phyloP scores from a whole-genome alignment of 2,113 vertebrate genomes.

The Myotis yumanensis region DNA sequence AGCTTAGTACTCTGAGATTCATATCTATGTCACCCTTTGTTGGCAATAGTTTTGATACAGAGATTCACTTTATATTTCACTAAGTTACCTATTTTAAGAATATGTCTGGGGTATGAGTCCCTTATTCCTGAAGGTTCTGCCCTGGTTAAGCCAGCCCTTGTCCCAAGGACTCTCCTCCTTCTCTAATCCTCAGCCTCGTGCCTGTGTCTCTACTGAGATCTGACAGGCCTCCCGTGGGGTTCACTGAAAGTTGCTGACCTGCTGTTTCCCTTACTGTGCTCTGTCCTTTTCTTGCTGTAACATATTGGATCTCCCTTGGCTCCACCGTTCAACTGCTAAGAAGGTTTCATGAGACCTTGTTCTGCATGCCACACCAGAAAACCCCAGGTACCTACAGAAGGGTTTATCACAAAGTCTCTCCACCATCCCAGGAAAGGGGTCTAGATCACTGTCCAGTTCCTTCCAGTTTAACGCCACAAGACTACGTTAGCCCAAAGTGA shows the following conservation, averaged over 20 bases:
- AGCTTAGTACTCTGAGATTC: background rate
- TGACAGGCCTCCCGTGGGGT: no score
- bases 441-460: background rate
- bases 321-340: background rate
- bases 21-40: background rate
- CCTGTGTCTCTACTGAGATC: background rate
- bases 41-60: background rate
- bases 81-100: background rate
- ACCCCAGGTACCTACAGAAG: background rate
- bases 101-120: background rate
- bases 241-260: background rate
- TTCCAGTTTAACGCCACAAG: background rate
- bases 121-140: background rate
- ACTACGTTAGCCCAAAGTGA: background rate
- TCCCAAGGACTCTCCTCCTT: background rate
- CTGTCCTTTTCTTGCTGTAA: background rate
- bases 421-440: background rate
- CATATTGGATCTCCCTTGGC: background rate
- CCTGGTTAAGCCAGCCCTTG: background rate
- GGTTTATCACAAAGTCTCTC: background rate
- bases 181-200: background rate
- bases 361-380: background rate
- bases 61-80: background rate
- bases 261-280: background rate
- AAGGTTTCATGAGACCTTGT: background rate